A percentile compares a stretch with the other conserved stretches of the same genome.
Conservation (phyloP, 2,113 vertebrate species). For the Cephalopholis sonnerati region DNA sequence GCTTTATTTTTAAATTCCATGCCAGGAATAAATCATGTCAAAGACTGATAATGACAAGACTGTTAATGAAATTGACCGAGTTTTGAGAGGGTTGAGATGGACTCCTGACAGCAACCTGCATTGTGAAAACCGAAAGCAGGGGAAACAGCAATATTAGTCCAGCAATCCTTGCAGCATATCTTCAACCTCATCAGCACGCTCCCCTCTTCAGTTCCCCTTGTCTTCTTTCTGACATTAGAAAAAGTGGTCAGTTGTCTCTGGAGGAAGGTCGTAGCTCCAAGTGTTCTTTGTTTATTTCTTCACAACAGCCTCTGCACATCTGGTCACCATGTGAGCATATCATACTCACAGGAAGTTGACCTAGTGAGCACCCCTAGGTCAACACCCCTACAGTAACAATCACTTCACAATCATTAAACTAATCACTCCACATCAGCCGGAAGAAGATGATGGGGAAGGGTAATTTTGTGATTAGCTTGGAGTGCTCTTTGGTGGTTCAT, state of each 20-base stretch:
- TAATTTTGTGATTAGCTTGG: slow-evolving; percentile 15
- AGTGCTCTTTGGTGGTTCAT: slow-evolving; percentile 7
- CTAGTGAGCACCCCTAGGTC: too few relatives aligned
- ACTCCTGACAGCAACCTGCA: neutral
- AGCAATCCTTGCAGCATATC: neutral
- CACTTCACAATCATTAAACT: slow-evolving; percentile 19
- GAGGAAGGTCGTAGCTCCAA: neutral
- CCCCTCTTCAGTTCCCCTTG: neutral
- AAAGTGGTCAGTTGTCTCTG: slow-evolving; percentile 26
- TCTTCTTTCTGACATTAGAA: slow-evolving; percentile 6
- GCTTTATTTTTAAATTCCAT: neutral
- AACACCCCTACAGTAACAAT: slow-evolving; percentile 3
- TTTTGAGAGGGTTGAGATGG: neutral
- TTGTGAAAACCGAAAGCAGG: neutral
- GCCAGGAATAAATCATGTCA: neutral
- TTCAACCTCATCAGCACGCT: neutral
- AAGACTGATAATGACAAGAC: too few relatives aligned
- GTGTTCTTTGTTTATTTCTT: neutral
- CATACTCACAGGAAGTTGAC: slow-evolving; percentile 1
- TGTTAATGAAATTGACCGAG: neutral
- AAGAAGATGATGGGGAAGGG: neutral
- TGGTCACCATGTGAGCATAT: neutral
- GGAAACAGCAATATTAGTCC: neutral
- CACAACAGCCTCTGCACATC: neutral
- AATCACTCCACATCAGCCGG: slow-evolving; percentile 4